These are phyloP conservation scores for Malacosoma neustria DNA, from an alignment of 2,888 invertebrate genomes.

Conservation along the genomic window DNA sequence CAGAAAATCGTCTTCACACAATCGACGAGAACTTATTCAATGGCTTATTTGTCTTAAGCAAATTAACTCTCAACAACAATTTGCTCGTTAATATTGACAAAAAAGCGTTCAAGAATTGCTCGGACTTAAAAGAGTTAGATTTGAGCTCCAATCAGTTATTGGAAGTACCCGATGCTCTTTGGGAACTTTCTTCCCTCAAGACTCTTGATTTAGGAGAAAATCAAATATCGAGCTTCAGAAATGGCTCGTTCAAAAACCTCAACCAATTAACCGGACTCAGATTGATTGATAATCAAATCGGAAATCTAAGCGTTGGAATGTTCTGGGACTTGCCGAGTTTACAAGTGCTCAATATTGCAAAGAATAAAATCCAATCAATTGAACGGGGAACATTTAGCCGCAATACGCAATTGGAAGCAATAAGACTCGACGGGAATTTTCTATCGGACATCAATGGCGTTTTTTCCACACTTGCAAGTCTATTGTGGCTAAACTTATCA, in stretches of 20 bases:
- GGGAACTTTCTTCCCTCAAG: conserved; percentile 87
- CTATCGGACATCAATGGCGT: conserved; percentile 92
- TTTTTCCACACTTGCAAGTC: conserved; percentile 87
- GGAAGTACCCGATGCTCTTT: conserved; percentile 87
- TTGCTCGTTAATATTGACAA: conserved; percentile 85
- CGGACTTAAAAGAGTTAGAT: conserved; percentile 90
- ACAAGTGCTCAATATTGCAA: conserved; percentile 90
- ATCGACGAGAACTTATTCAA: conserved; percentile 88
- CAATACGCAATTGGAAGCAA: conserved; percentile 88
- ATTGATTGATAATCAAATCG: conserved; percentile 92
- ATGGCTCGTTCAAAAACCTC: conserved; percentile 89
- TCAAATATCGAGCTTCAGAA: conserved; percentile 87
- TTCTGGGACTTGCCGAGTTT: conserved; percentile 89
- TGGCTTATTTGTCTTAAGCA: conserved; percentile 87
- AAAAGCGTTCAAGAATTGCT: conserved; percentile 90
- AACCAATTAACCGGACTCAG: conserved; percentile 90
- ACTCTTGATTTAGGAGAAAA: conserved; percentile 95
- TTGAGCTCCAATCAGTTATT: conserved; percentile 89
- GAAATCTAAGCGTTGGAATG: conserved; percentile 89
- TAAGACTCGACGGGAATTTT: conserved; percentile 91
- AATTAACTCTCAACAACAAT: conserved; percentile 90
- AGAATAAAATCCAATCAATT: conserved; percentile 90
- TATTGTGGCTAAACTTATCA: conserved; percentile 91
- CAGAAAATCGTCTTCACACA: conserved; percentile 89
- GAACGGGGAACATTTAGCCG: conserved; percentile 89